phyloP scores from a whole-genome alignment of 2,888 invertebrate species.

The Pammene fasciana region DNA sequence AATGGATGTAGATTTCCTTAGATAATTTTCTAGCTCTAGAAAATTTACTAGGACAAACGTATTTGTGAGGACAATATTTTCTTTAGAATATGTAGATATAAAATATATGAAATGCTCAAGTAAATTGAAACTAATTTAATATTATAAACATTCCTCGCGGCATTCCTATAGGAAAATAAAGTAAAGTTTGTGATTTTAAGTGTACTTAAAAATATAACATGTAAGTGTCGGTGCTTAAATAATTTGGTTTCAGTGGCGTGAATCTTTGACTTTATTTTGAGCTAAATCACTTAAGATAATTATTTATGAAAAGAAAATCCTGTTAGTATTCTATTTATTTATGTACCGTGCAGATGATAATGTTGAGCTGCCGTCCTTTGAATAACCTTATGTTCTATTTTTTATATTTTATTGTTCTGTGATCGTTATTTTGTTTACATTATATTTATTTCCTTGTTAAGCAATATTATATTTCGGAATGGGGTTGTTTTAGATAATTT shows the following conservation, averaged over 20 bases:
- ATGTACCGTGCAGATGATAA: not conserved
- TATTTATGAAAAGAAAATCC: not conserved
- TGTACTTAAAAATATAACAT: constrained; percentile 17
- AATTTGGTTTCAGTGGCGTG: not conserved
- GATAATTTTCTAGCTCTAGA: not conserved
- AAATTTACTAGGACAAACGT: constrained; percentile 11
- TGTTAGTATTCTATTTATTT: too few relatives aligned
- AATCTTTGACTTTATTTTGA: not conserved
- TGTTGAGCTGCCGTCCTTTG: constrained; percentile 1
- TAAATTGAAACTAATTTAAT: constrained; percentile 18
- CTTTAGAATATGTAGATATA: constrained; percentile 8
- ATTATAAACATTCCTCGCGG: constrained; percentile 33
- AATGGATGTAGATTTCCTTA: not conserved
- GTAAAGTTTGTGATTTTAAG: constrained; percentile 25
- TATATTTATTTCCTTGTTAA: constrained; percentile 31
- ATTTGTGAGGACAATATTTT: constrained; percentile 34
- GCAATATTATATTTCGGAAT: constrained; percentile 23
- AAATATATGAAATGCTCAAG: constrained; percentile 27
- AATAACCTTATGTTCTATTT: not conserved
- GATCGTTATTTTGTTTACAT: not conserved
- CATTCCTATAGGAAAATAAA: constrained; percentile 16
- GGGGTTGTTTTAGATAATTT: constrained; percentile 38
- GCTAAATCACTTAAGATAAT: not conserved
- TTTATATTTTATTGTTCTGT: constrained; percentile 20
- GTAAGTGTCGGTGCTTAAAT: not conserved